Percentiles rank a stretch among this genome's conserved stretches.
These are phyloP conservation scores for Horisme vitalbata DNA, from an alignment of 2,888 invertebrate species.

Conservation along the genomic window DNA sequence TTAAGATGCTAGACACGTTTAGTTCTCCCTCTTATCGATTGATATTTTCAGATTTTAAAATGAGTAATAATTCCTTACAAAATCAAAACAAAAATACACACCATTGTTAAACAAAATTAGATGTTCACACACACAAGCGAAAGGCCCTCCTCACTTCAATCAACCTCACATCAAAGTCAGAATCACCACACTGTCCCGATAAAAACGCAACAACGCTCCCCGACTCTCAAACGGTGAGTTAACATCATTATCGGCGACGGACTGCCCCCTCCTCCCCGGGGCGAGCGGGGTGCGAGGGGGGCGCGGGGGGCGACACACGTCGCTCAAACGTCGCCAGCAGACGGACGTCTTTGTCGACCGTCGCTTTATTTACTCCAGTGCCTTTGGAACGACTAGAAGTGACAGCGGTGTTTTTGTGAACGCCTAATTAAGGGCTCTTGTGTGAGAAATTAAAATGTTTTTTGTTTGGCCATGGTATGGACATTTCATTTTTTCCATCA, in stretches of 20 bases:
- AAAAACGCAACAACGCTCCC: constrained; percentile 73
- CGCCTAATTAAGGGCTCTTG: constrained; percentile 49
- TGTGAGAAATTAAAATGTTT: constrained; percentile 37
- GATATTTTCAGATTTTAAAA: neutral
- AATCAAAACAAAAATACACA: constrained; percentile 14
- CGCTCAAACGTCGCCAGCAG: constrained; percentile 80
- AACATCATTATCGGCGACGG: constrained; percentile 78
- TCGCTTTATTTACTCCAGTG: constrained; percentile 75
- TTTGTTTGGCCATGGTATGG: constrained; percentile 28
- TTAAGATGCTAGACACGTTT: neutral
- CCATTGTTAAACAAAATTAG: constrained; percentile 11
- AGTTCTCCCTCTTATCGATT: no score
- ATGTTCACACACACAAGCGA: constrained; percentile 9
- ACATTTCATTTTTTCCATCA: constrained; percentile 8
- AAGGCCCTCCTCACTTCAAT: constrained; percentile 23
- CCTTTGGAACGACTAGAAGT: constrained; percentile 66
- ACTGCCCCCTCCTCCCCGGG: constrained; percentile 38
- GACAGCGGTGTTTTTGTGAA: constrained; percentile 59
- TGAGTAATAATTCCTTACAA: neutral
- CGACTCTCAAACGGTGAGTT: constrained; percentile 75
- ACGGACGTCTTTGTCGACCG: constrained; percentile 81
- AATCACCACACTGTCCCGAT: constrained; percentile 28
- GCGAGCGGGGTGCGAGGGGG: constrained; percentile 32
- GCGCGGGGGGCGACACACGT: constrained; percentile 72
- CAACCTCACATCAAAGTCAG: constrained; percentile 43